Conservation (phyloP, 64 coral and sea anemone species). For the Exaiptasia diaphana region DNA sequence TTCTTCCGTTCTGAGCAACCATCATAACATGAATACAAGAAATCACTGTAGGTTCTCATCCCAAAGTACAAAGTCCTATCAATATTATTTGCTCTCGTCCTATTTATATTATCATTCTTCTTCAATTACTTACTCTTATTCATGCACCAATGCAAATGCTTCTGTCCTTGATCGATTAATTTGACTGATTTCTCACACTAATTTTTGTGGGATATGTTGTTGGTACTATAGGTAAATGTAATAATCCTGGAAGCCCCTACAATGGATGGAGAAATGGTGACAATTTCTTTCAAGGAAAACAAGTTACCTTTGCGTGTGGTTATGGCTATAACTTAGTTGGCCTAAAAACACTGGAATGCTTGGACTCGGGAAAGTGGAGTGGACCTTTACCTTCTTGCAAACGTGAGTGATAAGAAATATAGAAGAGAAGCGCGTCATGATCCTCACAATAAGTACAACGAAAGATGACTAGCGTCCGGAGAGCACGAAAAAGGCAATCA, state of each 20-base stretch:
- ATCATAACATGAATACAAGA: too few relatives aligned
- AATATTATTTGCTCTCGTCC: too few relatives aligned
- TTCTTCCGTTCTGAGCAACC: too few relatives aligned
- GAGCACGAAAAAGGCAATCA: background rate
- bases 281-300: slow-evolving; percentile 10
- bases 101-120: too few relatives aligned
- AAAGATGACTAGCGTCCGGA: background rate
- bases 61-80: too few relatives aligned
- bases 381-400: background rate
- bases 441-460: background rate
- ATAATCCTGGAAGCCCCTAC: background rate
- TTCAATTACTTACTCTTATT: too few relatives aligned
- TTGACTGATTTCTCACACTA: too few relatives aligned
- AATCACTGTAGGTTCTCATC: too few relatives aligned
- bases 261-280: background rate
- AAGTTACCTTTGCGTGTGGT: slow-evolving; percentile 11
- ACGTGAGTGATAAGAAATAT: slow-evolving; percentile 14
- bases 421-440: background rate
- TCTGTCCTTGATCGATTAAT: too few relatives aligned
- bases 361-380: background rate
- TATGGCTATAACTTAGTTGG: background rate
- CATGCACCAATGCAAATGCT: too few relatives aligned
- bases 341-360: background rate
- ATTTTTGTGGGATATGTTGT: too few relatives aligned
- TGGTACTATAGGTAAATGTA: background rate